Evolutionary conservation across 1,140 invertebrate genomes (phyloP), one percentile per base, ranked within the genome.

Genomic region (Asbolus verrucosus): DNA sequence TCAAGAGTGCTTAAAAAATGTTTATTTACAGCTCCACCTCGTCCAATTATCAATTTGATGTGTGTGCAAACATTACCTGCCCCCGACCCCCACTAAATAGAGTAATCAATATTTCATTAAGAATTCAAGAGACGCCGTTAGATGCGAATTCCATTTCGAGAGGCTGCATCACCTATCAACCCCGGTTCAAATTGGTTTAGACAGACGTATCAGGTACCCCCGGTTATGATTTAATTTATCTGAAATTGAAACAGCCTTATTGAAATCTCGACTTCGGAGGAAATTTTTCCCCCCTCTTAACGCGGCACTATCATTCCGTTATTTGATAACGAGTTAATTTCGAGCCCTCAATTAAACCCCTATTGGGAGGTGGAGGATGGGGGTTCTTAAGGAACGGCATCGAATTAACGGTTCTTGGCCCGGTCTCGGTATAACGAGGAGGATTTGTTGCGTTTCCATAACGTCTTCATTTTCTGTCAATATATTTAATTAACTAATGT

Each of bases 141-240:
- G 33, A 36, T 36, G 33, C 33, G 33, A 36, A 36, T 36, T 36
- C 33, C 33, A 36, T 36, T 36, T n/a, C 5, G 65, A 30, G 14
- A 9, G n/a, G 41, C 14, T 38, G n/a, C 18, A 50, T 18, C 31
- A 27, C 33, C 50, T 36, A 41, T 43, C 31, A 33, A 13, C 36
- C 36, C 13, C 24, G n/a, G 21, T 62, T 62, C 59, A 15, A 62
- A 33, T 24, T 21, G 38, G 63, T 46, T 31, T 21, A 43, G 19
- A 43, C 36, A 65, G 27, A 30, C 14, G 19, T 27, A 43, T 43
- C 30, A 43, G 38, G 38, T 43, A 50, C 31, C 36, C 6, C 30
- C 59, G 36, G 31, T 36, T 33, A 65, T 65, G 62, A 43, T 65
- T 65, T 43, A 65, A 65, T 65, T 65, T 65, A 31, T 19, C 15